A percentile compares a stretch with the other conserved stretches of the same genome.
These are phyloP conservation scores for Lepidocyrtinus sp. DNA, from an alignment of 2,888 invertebrate species.

Conservation along the genomic window DNA sequence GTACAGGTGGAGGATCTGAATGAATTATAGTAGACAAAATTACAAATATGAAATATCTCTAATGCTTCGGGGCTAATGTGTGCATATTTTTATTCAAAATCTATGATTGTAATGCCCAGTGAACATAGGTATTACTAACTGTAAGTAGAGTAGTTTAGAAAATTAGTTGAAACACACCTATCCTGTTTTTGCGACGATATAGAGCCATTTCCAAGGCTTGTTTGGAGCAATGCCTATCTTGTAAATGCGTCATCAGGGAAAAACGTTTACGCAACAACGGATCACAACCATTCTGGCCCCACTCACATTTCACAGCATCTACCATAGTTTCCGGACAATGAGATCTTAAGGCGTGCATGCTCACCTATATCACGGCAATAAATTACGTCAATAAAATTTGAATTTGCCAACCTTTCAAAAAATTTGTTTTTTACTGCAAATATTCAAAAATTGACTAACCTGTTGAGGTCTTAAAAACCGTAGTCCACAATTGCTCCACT, in stretches of 20 bases:
- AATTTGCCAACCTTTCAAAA: background rate
- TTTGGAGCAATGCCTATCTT: slow-evolving; percentile 87
- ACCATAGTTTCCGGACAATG: slow-evolving; percentile 82
- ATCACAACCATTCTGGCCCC: slow-evolving; percentile 86
- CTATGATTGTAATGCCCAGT: too few relatives aligned
- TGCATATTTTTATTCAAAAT: too few relatives aligned
- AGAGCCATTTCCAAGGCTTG: slow-evolving; percentile 68
- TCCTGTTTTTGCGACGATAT: slow-evolving; percentile 68
- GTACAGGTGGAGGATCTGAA: slow-evolving; percentile 74
- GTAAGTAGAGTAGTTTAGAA: too few relatives aligned
- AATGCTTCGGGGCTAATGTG: too few relatives aligned
- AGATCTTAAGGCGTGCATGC: slow-evolving; percentile 87
- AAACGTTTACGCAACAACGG: slow-evolving; percentile 90
- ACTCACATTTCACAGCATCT: slow-evolving; percentile 88
- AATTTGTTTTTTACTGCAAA: background rate
- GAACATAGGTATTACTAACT: too few relatives aligned
- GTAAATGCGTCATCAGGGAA: slow-evolving; percentile 96
- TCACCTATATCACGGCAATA: slow-evolving; percentile 76
- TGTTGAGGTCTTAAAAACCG: slow-evolving; percentile 66
- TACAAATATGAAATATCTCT: too few relatives aligned
- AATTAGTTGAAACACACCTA: too few relatives aligned
- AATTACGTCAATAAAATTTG: background rate
- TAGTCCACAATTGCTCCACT: slow-evolving; percentile 89
- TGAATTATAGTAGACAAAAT: too few relatives aligned
- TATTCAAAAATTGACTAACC: slow-evolving; percentile 44